phyloP scores from a whole-genome alignment of 2,113 vertebrate species.

The Hydrochoerus hydrochaeris region DNA sequence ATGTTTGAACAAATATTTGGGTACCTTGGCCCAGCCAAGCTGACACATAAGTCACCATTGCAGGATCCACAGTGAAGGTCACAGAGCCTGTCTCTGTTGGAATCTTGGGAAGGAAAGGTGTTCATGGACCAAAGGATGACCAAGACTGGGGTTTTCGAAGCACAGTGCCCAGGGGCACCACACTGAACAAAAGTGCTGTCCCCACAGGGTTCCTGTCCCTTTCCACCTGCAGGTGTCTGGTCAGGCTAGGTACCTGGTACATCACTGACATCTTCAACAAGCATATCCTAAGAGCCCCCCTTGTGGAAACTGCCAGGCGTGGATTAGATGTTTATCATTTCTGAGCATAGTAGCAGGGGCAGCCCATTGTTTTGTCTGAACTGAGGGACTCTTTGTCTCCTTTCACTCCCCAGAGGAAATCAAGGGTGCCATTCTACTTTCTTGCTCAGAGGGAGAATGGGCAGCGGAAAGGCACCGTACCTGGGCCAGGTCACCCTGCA shows the following conservation, averaged over 20 bases:
- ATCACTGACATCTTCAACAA: not conserved
- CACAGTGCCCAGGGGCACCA: not conserved
- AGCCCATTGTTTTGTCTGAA: not conserved
- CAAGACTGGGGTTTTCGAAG: not conserved
- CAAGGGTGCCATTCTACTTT: not conserved
- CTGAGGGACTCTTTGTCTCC: not conserved
- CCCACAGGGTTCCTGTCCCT: not conserved
- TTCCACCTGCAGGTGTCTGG: not conserved
- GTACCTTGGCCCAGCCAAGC: not conserved
- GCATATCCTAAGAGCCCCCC: not conserved
- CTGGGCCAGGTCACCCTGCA: rapidly evolving
- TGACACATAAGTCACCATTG: not conserved
- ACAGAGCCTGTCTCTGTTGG: not conserved
- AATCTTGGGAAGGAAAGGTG: not conserved
- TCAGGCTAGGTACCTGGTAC: not conserved
- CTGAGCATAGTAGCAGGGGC: not conserved
- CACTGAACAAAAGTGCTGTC: not conserved
- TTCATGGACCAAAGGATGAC: not conserved
- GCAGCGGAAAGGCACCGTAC: not conserved
- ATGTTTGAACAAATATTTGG: not conserved
- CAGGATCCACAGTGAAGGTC: not conserved
- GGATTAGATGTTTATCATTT: not conserved
- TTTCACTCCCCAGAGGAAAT: not conserved
- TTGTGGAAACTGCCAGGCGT: not conserved
- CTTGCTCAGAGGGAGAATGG: not conserved